Conservation (phyloP, 2,888 invertebrate genomes). For the Drosophila diplacantha region DNA sequence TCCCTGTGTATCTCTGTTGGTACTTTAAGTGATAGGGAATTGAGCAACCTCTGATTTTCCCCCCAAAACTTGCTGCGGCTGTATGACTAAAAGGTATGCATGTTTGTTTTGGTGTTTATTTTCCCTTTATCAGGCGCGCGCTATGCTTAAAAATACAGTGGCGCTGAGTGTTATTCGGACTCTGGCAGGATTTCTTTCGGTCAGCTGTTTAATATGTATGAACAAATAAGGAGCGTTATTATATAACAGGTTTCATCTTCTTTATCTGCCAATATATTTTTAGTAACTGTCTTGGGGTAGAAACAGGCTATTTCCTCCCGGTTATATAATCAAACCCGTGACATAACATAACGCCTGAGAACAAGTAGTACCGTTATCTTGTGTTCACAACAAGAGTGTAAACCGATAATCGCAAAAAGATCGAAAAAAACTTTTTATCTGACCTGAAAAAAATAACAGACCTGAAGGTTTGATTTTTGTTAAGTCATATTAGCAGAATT, state of each 20-base stretch:
- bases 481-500: constrained; percentile 1
- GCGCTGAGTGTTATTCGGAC: neutral
- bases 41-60: neutral
- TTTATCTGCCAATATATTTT: neutral
- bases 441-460: constrained; percentile 18
- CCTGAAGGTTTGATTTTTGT: neutral
- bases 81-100: constrained; percentile 10
- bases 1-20: neutral
- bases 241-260: constrained; percentile 1
- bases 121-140: constrained; percentile 11
- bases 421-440: constrained; percentile 29
- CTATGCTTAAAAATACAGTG: constrained; percentile 10
- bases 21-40: neutral
- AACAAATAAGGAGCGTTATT: neutral
- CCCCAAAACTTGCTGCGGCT: constrained; percentile 11
- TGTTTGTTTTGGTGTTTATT: constrained; percentile 10
- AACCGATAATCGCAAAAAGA: constrained; percentile 22
- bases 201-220: constrained; percentile 2
- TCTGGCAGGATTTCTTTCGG: neutral
- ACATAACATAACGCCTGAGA: constrained; percentile 20
- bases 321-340: constrained; percentile 11
- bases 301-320: neutral
- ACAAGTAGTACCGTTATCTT: constrained; percentile 21
- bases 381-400: constrained; percentile 10
- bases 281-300: neutral